Evolutionary conservation across 2,113 vertebrate species (phyloP).

Genomic region (Antennarius striatus): DNA sequence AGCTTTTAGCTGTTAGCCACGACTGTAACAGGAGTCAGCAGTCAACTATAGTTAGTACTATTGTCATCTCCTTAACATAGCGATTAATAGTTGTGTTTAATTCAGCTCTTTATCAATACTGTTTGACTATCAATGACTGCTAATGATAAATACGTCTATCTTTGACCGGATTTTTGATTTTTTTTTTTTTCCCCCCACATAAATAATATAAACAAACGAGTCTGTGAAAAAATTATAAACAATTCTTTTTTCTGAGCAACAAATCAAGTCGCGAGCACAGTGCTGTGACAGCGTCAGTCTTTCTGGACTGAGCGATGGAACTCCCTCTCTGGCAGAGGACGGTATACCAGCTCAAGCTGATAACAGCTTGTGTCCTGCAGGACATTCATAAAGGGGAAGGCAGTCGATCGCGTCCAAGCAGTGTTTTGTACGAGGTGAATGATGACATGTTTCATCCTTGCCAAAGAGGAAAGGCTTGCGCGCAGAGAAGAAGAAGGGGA

Average conservation of each 20-base stretch:
- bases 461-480: conserved; percentile 11
- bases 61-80: too few species aligned
- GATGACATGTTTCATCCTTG: conserved; percentile 38
- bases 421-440: conserved; percentile 40
- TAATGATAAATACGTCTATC: too few species aligned
- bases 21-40: not conserved
- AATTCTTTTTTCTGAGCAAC: conserved; percentile 5
- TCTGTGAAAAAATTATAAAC: too few species aligned
- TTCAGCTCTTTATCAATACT: too few species aligned
- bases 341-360: conserved; percentile 52
- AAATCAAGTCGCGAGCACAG: conserved; percentile 21
- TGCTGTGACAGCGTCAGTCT: conserved; percentile 6
- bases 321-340: conserved; percentile 30
- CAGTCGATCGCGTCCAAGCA: conserved; percentile 38
- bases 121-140: too few species aligned
- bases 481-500: conserved; percentile 4
- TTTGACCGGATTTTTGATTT: too few species aligned
- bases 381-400: conserved; percentile 48
- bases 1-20: too few species aligned
- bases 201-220: too few species aligned
- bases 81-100: not conserved
- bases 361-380: too few species aligned
- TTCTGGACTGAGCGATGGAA: conserved; percentile 31
- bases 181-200: not conserved
- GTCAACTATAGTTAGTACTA: not conserved